Evolutionary conservation across 37 sponge, comb jelly and placozoan genomes (phyloP), one percentile per base, ranked within the genome.

Genomic region (Halichondria panicea): DNA sequence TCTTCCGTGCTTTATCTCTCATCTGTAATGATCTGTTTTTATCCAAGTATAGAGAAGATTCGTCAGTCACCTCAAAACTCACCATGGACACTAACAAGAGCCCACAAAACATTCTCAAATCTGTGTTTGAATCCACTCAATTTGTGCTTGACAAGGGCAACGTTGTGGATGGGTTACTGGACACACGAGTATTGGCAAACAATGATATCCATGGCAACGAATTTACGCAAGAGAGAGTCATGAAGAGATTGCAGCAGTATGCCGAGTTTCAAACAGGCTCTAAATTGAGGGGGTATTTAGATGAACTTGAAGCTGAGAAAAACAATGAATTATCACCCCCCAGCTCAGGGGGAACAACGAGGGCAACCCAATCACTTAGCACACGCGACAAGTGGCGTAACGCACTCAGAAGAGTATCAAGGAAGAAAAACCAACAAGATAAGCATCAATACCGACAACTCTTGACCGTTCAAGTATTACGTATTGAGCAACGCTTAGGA

Each of bases 321-420:
- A 7, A 33, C 9, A 36, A 65, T 33, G 39, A 65, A n/a, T n/a
- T n/a, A n/a, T n/a, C n/a, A n/a, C n/a, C n/a, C n/a, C n/a, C n/a
- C n/a, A n/a, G n/a, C n/a, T n/a, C n/a, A n/a, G n/a, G n/a, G n/a
- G n/a, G n/a, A n/a, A 37, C 11, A 37, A 33, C 6, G n/a, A 9
- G 18, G 22, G 66, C 66, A 65, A 65, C 66, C 66, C 66, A 65
- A 33, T 65, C 66, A 38, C 66, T 65, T 65, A 65, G 40, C 39
- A 65, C n/a, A 59, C 7, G 66, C 37, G 35, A 35, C 4, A 37
- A n/a, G 66, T 37, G 35, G 66, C 66, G 35, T 15, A 65, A 65
- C 9, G 41, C 4, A 40, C 40, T 65, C 12, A 36, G 39, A 12
- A n/a, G 25, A 58, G n/a, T n/a, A n/a, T n/a, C n/a, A n/a, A n/a